These are phyloP conservation scores for Sebastes trivittatus DNA, from an alignment of 2,797 vertebrate species.

Conservation along the genomic window DNA sequence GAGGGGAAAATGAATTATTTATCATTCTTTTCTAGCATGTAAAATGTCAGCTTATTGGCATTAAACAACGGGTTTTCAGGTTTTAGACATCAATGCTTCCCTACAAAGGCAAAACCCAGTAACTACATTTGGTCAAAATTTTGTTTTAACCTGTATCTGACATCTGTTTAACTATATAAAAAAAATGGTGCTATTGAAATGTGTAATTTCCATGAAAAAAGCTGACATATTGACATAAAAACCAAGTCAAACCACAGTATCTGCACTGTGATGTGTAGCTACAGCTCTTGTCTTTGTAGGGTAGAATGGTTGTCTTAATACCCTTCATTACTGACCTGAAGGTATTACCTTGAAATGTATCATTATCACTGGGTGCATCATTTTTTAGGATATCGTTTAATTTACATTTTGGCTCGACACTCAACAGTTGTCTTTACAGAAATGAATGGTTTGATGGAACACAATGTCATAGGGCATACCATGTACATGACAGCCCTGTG, in stretches of 20 bases:
- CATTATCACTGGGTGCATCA: not conserved
- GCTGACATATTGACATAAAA: not conserved
- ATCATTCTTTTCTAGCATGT: not conserved
- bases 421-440: conserved; percentile 33
- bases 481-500: not conserved
- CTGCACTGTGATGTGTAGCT: not conserved
- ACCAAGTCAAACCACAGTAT: not conserved
- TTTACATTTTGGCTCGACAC: not conserved
- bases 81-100: not conserved
- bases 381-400: not conserved
- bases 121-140: not conserved
- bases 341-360: not conserved
- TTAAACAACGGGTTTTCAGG: not conserved
- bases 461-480: not conserved
- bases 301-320: not conserved
- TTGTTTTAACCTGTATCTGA: not conserved
- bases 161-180: not conserved
- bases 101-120: not conserved
- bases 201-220: not conserved
- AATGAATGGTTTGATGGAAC: not conserved
- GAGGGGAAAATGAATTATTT: not conserved
- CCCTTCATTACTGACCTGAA: not conserved
- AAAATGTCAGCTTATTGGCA: not conserved
- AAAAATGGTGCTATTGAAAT: not conserved
- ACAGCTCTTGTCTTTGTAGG: not conserved